Conservation (phyloP, 2,888 invertebrate species). For the Apodemia mormo region DNA sequence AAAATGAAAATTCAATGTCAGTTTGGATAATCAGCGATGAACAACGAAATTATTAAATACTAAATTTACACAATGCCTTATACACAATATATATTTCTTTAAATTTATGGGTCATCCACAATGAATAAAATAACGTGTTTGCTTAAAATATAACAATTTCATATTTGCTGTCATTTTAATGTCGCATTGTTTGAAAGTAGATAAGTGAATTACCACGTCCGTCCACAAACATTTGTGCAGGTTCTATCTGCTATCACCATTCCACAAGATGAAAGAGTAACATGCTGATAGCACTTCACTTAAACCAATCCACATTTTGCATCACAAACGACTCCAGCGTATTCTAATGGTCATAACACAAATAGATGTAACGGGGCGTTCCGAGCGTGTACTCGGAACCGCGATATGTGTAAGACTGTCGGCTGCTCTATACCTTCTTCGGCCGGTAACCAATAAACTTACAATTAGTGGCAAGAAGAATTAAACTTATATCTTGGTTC, state of each 20-base stretch:
- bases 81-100: too few relatives aligned
- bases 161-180: neutral
- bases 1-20: too few relatives aligned
- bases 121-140: too few relatives aligned
- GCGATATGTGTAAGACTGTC: slow-evolving; percentile 60
- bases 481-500: neutral
- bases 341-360: slow-evolving; percentile 46
- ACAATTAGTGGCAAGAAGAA: slow-evolving; percentile 6
- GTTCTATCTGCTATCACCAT: slow-evolving; percentile 61
- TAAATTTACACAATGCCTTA: too few relatives aligned
- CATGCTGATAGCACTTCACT: slow-evolving; percentile 62
- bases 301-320: slow-evolving; percentile 57
- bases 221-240: slow-evolving; percentile 72
- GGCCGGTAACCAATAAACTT: slow-evolving; percentile 10
- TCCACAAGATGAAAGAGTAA: slow-evolving; percentile 53
- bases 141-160: too few relatives aligned
- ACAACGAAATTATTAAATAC: too few relatives aligned
- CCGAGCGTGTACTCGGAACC: slow-evolving; percentile 58
- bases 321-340: slow-evolving; percentile 53
- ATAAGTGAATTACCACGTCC: slow-evolving; percentile 66
- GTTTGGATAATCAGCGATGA: too few relatives aligned
- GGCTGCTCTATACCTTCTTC: slow-evolving; percentile 34
- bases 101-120: too few relatives aligned
- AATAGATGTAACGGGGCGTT: slow-evolving; percentile 52
- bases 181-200: neutral